Base-by-base conservation (phyloP, 2,113 vertebrate species). In the Pogona vitticeps region DNA sequence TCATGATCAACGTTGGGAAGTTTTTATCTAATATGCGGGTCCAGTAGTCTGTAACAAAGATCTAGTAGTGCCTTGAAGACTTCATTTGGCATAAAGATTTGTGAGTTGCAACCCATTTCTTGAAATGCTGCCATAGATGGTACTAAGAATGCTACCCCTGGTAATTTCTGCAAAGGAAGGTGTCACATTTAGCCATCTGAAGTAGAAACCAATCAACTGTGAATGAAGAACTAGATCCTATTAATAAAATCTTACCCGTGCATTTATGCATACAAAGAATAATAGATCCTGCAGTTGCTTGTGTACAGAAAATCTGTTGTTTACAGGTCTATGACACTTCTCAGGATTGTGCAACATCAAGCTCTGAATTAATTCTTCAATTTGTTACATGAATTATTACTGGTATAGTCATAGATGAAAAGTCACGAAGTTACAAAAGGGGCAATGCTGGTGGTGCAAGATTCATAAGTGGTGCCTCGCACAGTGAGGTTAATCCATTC, bases 321-420 rank as follows among this genome's bases (percentile, higher is more conserved):
- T 91, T 92, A 87, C 46, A 59, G 68, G 58, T 89, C 94, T 89
- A 85, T 85, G 90, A 92, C 90, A 88, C 94, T 95, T 95, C 93
- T 92, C 93, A 83, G 90, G 84, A 80, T 86, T 85, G 86, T 46
- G 46, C 88, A 83, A 6, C 83, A 90, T 86, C 86, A 88, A 86
- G 87, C 85, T 81, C 85, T 78, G 90, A 89, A 33, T 36, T 68
- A 61, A 91, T 0, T 83, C 10, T 81, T 87, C 31, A 31, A 82
- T 2, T 85, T 88, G 77, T 76, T 63, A 38, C 92, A 72, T 88
- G 52, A 67, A 80, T 89, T 92, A 26, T 71, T 67, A 3, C 82
- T 88, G n/a, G n/a, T 3, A 31, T 76, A 89, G 84, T 67, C 0
- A 0, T 76, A 75, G 87, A 65, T n/a, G 85, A 91, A 88, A 5